phyloP scores from a whole-genome alignment of 2,113 vertebrate species.

The Caranx ignobilis region DNA sequence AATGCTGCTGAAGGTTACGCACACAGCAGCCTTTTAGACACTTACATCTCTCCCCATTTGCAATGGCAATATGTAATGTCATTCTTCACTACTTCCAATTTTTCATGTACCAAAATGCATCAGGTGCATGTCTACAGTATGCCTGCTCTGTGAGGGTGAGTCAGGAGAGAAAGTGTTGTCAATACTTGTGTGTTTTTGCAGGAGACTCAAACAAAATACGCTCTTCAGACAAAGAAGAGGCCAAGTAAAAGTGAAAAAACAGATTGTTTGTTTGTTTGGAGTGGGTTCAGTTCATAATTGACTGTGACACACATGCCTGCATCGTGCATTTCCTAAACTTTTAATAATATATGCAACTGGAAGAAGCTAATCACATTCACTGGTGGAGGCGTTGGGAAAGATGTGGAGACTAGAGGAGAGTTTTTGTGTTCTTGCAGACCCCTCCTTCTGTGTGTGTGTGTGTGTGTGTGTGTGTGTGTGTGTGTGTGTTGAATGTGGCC shows the following conservation, averaged over 20 bases:
- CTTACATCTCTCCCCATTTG: constrained; percentile 55
- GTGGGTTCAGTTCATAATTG: constrained; percentile 20
- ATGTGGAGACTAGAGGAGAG: constrained; percentile 14
- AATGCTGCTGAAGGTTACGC: constrained; percentile 54
- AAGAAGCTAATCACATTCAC: constrained; percentile 48
- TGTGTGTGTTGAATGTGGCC: constrained; percentile 18
- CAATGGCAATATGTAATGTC: constrained; percentile 52
- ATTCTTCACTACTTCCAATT: constrained; percentile 58
- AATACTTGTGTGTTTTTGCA: constrained; percentile 22
- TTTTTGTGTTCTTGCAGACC: constrained; percentile 41
- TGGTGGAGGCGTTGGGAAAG: constrained; percentile 31
- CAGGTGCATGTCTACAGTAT: constrained; percentile 3
- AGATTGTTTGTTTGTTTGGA: not conserved
- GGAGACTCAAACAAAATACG: not conserved
- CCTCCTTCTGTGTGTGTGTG: not conserved
- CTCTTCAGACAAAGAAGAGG: not conserved
- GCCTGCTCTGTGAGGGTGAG: not conserved
- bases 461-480: constrained; percentile 31
- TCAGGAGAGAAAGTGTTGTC: not conserved
- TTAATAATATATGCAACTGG: constrained; percentile 40
- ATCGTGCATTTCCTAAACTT: constrained; percentile 44
- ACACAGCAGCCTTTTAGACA: constrained; percentile 52
- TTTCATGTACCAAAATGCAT: constrained; percentile 36
- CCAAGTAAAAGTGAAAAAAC: not conserved
- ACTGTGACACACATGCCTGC: not conserved